These are phyloP conservation scores for pig (Sus scrofa) DNA, from an alignment of 2,113 vertebrate species.

Conservation along the genomic window DNA sequence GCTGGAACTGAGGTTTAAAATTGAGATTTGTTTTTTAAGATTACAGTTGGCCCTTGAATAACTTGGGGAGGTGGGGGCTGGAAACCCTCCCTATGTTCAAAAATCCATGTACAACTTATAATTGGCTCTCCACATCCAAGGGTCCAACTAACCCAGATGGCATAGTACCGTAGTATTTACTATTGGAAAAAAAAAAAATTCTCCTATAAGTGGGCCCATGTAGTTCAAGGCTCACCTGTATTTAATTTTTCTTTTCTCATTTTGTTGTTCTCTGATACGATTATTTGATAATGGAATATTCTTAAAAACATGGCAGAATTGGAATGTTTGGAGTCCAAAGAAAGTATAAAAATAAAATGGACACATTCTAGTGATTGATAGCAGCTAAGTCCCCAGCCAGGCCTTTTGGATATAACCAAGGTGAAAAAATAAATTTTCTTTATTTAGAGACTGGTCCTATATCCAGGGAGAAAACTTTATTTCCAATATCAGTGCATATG, in stretches of 20 bases:
- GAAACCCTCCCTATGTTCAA: background rate
- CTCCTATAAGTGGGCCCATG: accelerated
- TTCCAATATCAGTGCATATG: background rate
- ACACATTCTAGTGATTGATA: background rate
- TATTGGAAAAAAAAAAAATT: background rate
- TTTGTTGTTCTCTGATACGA: background rate
- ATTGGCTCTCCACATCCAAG: background rate
- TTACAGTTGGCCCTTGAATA: background rate
- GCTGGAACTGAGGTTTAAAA: background rate
- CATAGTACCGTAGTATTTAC: background rate
- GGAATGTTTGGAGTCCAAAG: background rate
- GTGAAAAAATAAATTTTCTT: constrained; percentile 17
- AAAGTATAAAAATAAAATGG: background rate
- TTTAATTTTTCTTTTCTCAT: background rate
- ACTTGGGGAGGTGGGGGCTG: background rate
- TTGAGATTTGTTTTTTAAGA: background rate
- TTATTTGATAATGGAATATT: background rate
- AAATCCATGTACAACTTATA: background rate
- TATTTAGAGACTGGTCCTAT: background rate
- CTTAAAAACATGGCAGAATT: background rate
- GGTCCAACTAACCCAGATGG: background rate
- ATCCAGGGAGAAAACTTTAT: background rate
- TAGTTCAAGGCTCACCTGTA: background rate
- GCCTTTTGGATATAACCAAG: background rate
- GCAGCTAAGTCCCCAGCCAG: background rate